Base-by-base conservation (phyloP, 2,113 vertebrate species). In the Sinosuthora webbiana region DNA sequence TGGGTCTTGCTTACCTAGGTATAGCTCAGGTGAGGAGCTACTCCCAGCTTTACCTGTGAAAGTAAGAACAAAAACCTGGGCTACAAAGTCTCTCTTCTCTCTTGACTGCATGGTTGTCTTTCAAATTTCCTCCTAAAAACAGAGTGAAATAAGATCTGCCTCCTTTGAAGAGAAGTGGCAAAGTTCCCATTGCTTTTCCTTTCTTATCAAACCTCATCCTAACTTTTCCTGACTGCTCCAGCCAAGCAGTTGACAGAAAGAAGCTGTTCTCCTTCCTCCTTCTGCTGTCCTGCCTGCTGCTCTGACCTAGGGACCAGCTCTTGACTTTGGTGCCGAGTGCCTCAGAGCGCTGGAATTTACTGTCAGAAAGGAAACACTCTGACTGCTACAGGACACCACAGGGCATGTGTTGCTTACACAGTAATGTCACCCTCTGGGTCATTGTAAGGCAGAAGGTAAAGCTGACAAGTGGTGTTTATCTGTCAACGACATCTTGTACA, bases 341-440 rank as follows among this genome's bases (percentile, higher is more conserved):
- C 82, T 83, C 91, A 55, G 77, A 69, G 79, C 0, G 0, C 83
- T 94, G 96, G 96, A 96, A 97, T 95, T 91, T 63, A 93, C 94
- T 94, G 93, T 93, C 65, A 95, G 96, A 97, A 97, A 97, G 93
- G 79, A 95, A 97, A 97, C 91, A 94, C 96, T 70, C 74, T 11
- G 87, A 49, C 62, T 94, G 94, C 95, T 90, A 96, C 31, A 95
- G 87, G 96, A 97, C 95, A 96, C 97, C 94, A 73, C 3, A 15
- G 87, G 96, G 94, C 95, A 96, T 97, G 94, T 97, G 92, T 95
- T 97, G 92, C 95, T 94, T 97, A 93, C 96, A 96, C 83, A 96
- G 93, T 96, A 95, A 94, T 91, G 94, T 94, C 96, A 96, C 91
- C 90, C 95, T 92, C 90, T 87, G 92, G 94, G 96, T 96, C 93